These are phyloP conservation scores for Crocuta crocuta DNA, from an alignment of 2,113 vertebrate species.

Conservation along the genomic window DNA sequence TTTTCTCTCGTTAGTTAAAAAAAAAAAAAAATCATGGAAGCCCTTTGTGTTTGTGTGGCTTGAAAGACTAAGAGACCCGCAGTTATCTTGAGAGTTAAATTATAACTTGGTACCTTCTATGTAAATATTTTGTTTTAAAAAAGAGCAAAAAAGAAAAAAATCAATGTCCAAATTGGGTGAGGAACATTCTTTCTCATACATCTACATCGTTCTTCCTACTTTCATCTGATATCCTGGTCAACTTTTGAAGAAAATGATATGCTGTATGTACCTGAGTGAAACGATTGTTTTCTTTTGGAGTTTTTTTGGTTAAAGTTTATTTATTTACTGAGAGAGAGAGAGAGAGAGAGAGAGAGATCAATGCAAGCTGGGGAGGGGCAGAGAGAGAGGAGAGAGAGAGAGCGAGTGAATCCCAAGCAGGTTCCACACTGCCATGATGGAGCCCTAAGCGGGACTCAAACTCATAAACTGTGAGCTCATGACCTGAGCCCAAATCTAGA, in stretches of 20 bases:
- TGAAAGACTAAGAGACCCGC: conserved; percentile 48
- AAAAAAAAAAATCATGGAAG: conserved; percentile 48
- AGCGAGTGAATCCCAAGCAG: too few species aligned
- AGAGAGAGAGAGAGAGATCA: too few species aligned
- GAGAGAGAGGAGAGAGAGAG: too few species aligned
- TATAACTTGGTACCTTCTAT: conserved; percentile 59
- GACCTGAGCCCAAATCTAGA: too few species aligned
- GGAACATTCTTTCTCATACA: not conserved
- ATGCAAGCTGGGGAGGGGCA: too few species aligned
- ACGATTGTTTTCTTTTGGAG: not conserved
- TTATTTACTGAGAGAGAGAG: too few species aligned
- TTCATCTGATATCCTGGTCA: not conserved
- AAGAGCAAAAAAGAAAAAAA: not conserved
- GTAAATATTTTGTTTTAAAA: not conserved
- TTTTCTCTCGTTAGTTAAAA: conserved; percentile 37
- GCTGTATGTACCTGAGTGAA: not conserved
- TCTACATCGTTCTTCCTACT: not conserved
- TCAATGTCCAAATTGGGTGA: not conserved
- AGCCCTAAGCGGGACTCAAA: too few species aligned
- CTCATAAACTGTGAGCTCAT: too few species aligned
- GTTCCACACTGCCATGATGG: too few species aligned
- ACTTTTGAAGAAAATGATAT: not conserved
- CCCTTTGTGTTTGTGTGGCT: conserved; percentile 45
- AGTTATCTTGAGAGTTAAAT: conserved; percentile 75
- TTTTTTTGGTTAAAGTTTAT: too few species aligned